phyloP scores from a whole-genome alignment of 2,888 invertebrate genomes.

The Acrobasis consociella region DNA sequence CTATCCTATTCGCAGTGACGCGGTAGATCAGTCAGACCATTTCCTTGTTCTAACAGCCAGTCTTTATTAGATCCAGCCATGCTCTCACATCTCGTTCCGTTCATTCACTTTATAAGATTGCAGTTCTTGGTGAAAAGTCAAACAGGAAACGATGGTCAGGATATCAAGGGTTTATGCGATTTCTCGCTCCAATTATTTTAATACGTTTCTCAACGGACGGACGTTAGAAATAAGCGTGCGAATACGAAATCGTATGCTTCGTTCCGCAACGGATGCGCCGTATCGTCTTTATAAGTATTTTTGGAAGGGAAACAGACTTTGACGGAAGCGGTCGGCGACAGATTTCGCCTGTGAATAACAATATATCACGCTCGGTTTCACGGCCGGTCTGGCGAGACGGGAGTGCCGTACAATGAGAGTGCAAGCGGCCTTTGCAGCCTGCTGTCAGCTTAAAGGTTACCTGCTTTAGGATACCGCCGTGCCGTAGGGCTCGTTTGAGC shows the following conservation, averaged over 20 bases:
- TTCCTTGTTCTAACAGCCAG: slow-evolving; percentile 10
- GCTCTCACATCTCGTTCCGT: slow-evolving; percentile 7
- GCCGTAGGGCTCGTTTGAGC: slow-evolving; percentile 30
- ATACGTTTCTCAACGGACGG: slow-evolving; percentile 38
- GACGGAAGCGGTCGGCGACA: slow-evolving; percentile 63
- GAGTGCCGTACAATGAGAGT: slow-evolving; percentile 47
- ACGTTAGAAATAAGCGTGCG: slow-evolving; percentile 51
- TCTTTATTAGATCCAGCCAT: slow-evolving; percentile 2
- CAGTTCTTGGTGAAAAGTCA: slow-evolving; percentile 13
- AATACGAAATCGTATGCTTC: slow-evolving; percentile 53
- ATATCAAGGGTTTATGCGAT: slow-evolving; percentile 42
- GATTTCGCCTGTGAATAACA: slow-evolving; percentile 56
- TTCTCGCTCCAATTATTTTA: slow-evolving; percentile 46
- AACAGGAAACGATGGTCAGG: slow-evolving; percentile 33
- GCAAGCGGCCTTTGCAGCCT: slow-evolving; percentile 42
- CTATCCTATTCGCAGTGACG: background rate
- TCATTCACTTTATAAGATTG: background rate
- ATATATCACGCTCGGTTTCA: slow-evolving; percentile 60
- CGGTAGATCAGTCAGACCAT: background rate
- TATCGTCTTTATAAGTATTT: slow-evolving; percentile 59
- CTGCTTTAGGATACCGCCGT: slow-evolving; percentile 45
- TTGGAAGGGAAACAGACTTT: slow-evolving; percentile 67
- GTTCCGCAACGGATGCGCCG: slow-evolving; percentile 60
- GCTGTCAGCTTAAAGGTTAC: slow-evolving; percentile 57
- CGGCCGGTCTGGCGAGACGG: slow-evolving; percentile 47